Conservation (phyloP, 2,888 invertebrate genomes). For the Argyresthia albistria region DNA sequence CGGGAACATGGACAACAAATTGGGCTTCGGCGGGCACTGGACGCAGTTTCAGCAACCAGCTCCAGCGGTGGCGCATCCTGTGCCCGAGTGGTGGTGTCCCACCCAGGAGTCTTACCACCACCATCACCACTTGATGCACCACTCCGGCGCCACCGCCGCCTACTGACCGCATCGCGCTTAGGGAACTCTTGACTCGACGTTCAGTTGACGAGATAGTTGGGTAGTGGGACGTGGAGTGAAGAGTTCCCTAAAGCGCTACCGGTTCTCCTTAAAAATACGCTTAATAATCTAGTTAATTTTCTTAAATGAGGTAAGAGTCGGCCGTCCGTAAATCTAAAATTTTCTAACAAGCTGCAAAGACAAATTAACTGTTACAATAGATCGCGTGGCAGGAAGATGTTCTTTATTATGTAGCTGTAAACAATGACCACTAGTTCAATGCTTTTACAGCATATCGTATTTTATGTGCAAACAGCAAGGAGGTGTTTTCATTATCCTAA, state of each 20-base stretch:
- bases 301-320: background rate
- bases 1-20: slow-evolving; percentile 70
- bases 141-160: slow-evolving; percentile 80
- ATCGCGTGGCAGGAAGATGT: slow-evolving; percentile 15
- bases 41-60: slow-evolving; percentile 77
- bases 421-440: slow-evolving; percentile 39
- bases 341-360: background rate
- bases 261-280: slow-evolving; percentile 45
- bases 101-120: slow-evolving; percentile 65
- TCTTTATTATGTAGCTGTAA: slow-evolving; percentile 29
- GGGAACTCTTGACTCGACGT: slow-evolving; percentile 65
- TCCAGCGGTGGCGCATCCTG: slow-evolving; percentile 73
- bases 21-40: slow-evolving; percentile 82
- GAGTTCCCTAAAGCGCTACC: slow-evolving; percentile 59
- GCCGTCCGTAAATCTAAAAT: background rate
- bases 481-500: slow-evolving; percentile 26
- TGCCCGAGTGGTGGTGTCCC: slow-evolving; percentile 67
- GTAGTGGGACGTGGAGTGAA: slow-evolving; percentile 48
- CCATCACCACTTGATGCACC: slow-evolving; percentile 77
- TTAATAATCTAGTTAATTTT: slow-evolving; percentile 37
- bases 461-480: slow-evolving; percentile 36
- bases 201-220: slow-evolving; percentile 11
- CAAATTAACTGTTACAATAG: background rate
- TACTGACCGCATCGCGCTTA: slow-evolving; percentile 79
- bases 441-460: slow-evolving; percentile 41